Evolutionary conservation across 2,888 invertebrate species (phyloP).

Genomic region (Amphipyra berbera): DNA sequence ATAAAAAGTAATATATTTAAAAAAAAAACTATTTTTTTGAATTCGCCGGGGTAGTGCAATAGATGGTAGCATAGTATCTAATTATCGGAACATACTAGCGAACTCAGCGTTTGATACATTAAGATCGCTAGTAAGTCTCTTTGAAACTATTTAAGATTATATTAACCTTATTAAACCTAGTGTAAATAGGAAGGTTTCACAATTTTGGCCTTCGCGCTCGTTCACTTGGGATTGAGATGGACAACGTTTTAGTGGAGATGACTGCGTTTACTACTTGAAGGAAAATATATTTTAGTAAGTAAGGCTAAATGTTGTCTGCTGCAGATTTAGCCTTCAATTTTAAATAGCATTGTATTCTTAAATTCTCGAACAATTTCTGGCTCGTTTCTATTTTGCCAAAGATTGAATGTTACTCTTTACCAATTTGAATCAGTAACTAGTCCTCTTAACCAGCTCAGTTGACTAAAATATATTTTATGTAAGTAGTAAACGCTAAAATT

Average conservation of each 20-base stretch:
- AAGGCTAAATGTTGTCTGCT: no score
- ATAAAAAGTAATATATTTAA: conserved; percentile 70
- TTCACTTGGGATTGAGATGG: conserved; percentile 59
- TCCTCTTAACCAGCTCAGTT: neutral
- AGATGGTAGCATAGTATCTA: conserved; percentile 80
- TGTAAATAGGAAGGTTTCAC: conserved; percentile 72
- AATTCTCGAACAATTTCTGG: no score
- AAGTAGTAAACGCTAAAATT: conserved; percentile 33
- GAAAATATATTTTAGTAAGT: conserved; percentile 40
- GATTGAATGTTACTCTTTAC: neutral
- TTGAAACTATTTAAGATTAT: conserved; percentile 64
- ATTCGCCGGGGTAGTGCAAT: conserved; percentile 89
- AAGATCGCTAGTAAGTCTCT: conserved; percentile 39
- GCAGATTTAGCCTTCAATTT: no score
- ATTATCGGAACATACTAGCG: conserved; percentile 34
- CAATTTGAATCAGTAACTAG: conserved; percentile 4
- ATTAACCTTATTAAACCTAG: conserved; percentile 74
- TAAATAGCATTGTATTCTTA: no score
- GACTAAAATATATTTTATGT: conserved; percentile 18
- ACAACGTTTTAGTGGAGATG: conserved; percentile 47
- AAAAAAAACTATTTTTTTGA: conserved; percentile 78
- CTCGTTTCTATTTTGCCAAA: no score
- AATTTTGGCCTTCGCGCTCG: conserved; percentile 67
- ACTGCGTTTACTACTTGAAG: conserved; percentile 40
- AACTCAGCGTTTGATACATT: conserved; percentile 16